These are phyloP conservation scores for Cryptocephalus primarius DNA, from an alignment of 2,888 invertebrate species.

Conservation along the genomic window DNA sequence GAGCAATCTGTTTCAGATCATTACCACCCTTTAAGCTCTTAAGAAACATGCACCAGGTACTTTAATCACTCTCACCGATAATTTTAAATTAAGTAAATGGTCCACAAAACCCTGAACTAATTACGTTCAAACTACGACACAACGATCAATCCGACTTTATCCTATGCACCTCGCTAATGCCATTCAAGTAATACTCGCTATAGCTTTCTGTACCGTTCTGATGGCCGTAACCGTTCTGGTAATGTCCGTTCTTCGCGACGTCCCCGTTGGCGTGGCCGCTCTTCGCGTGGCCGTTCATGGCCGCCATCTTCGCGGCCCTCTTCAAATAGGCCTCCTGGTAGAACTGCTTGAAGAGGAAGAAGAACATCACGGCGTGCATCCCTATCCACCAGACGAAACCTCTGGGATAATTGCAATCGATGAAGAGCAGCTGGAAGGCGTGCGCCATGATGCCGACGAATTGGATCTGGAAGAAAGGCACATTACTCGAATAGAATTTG, in stretches of 20 bases:
- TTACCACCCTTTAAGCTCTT: too few relatives aligned
- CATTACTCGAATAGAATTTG: too few relatives aligned
- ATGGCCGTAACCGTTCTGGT: conserved; percentile 5
- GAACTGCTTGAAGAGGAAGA: conserved; percentile 90
- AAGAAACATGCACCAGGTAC: too few relatives aligned
- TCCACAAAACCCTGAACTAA: too few relatives aligned
- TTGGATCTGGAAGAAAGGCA: conserved; percentile 65
- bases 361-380: conserved; percentile 91
- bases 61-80: too few relatives aligned
- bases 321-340: conserved; percentile 67
- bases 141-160: conserved; percentile 27
- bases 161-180: conserved; percentile 23
- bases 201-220: conserved; percentile 20
- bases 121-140: too few relatives aligned
- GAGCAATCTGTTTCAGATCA: too few relatives aligned
- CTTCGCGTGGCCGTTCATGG: too few relatives aligned
- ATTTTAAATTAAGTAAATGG: too few relatives aligned
- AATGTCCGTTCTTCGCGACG: too few relatives aligned
- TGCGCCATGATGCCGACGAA: conserved; percentile 85
- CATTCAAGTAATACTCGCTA: conserved; percentile 44
- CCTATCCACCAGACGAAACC: conserved; percentile 96
- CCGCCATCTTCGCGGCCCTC: too few relatives aligned
- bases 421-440: conserved; percentile 84
- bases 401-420: conserved; percentile 85
- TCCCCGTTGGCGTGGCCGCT: too few relatives aligned